Conservation (phyloP, 2,888 invertebrate species). For the Emmelina monodactyla region DNA sequence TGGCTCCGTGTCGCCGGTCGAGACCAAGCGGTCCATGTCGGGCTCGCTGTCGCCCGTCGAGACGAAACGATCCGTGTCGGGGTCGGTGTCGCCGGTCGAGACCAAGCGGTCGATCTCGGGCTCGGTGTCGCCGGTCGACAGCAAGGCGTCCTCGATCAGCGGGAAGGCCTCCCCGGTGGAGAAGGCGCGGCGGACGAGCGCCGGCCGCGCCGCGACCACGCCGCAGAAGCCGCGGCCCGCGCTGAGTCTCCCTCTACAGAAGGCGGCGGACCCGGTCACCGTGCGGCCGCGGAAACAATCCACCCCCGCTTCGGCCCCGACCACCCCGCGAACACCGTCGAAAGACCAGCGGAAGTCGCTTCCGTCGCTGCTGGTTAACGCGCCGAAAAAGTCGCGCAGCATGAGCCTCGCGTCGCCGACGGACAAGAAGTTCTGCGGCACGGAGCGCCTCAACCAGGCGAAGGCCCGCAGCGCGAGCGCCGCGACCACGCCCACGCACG, state of each 20-base stretch:
- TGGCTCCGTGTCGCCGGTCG: neutral
- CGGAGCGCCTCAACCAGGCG: constrained; percentile 32
- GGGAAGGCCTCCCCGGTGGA: constrained; percentile 21
- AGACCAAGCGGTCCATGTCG: too few relatives aligned
- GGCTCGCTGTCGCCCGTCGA: constrained; percentile 14
- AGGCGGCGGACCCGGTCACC: constrained; percentile 21
- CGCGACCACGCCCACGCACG: constrained; percentile 31
- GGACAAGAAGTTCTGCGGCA: constrained; percentile 35
- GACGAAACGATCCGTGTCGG: constrained; percentile 1
- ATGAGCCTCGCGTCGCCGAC: constrained; percentile 40
- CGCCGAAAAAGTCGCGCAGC: constrained; percentile 52
- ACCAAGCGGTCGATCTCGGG: constrained; percentile 13
- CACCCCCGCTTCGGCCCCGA: constrained; percentile 38
- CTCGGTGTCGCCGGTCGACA: constrained; percentile 12
- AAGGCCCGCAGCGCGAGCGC: constrained; percentile 28
- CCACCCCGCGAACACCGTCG: constrained; percentile 42
- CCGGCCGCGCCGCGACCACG: constrained; percentile 30
- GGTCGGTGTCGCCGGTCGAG: neutral
- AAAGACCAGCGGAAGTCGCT: constrained; percentile 32
- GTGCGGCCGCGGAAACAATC: constrained; percentile 40
- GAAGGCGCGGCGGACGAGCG: neutral
- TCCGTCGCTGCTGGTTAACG: constrained; percentile 17
- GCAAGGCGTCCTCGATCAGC: constrained; percentile 77
- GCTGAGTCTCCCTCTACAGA: constrained; percentile 10
- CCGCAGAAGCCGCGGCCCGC: constrained; percentile 23